Conservation (phyloP, 2,113 vertebrate genomes). For the Pteronura brasiliensis region DNA sequence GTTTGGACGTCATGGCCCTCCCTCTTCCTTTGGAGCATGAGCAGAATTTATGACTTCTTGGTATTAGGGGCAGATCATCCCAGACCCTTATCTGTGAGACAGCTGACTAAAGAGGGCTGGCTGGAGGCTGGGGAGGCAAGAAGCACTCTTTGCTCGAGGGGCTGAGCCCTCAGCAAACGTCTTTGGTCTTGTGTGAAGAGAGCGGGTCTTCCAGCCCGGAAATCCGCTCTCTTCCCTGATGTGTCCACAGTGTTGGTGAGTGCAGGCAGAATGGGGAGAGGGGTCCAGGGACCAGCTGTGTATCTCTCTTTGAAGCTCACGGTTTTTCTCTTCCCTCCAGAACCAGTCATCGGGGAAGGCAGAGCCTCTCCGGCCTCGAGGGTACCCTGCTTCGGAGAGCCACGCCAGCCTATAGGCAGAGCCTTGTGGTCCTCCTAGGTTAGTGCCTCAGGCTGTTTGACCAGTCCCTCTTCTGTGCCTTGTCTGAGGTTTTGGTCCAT, state of each 20-base stretch:
- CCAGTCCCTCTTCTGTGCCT: conserved; percentile 26
- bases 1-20: neutral
- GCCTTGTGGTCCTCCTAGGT: conserved; percentile 20
- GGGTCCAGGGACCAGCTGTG: neutral
- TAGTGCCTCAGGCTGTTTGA: neutral
- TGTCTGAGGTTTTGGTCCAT: conserved; percentile 26
- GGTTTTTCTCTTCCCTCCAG: conserved; percentile 76
- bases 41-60: neutral
- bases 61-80: neutral
- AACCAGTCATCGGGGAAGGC: conserved; percentile 15
- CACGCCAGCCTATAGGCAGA: neutral
- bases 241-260: neutral
- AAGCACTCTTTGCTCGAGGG: neutral
- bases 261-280: neutral
- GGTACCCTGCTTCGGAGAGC: conserved; percentile 34
- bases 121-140: neutral
- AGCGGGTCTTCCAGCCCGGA: neutral
- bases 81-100: neutral
- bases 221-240: neutral
- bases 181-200: neutral
- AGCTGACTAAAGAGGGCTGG: neutral
- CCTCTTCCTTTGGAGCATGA: neutral
- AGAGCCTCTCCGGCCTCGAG: neutral
- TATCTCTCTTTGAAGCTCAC: neutral
- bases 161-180: neutral